Evolutionary conservation across 2,797 vertebrate species (phyloP).

Genomic region (Melanogrammus aeglefinus): DNA sequence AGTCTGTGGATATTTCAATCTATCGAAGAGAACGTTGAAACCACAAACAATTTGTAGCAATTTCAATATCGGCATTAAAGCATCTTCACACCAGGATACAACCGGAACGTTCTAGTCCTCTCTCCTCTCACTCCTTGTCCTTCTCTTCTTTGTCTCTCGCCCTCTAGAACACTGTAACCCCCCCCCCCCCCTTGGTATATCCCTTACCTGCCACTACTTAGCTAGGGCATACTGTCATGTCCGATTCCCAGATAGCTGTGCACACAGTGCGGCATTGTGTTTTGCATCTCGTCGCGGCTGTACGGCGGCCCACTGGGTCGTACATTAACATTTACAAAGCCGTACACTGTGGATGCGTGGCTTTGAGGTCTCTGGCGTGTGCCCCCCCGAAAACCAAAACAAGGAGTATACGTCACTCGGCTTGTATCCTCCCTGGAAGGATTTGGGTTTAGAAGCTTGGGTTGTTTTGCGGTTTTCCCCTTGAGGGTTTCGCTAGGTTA

Average conservation of each 20-base stretch:
- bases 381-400: neutral
- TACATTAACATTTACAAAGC: neutral
- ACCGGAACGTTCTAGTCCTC: neutral
- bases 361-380: neutral
- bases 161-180: neutral
- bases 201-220: neutral
- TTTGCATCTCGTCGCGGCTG: neutral
- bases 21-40: neutral
- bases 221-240: neutral
- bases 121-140: neutral
- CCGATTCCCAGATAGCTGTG: neutral
- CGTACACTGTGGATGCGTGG: neutral
- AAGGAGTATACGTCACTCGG: neutral
- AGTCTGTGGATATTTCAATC: neutral
- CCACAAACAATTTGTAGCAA: neutral
- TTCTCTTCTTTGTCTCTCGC: neutral
- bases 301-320: neutral
- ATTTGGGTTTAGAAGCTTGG: conserved; percentile 23
- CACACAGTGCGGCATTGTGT: neutral
- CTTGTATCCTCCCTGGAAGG: conserved; percentile 8
- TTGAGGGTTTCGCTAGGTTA: no score
- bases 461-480: neutral
- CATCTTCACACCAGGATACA: neutral
- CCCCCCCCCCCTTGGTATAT: neutral
- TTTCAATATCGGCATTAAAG: neutral